A percentile compares a stretch with the other conserved stretches of the same genome.
Evolutionary conservation across 1,140 invertebrate species (phyloP).

Genomic region (Philopotamus ludificatus): DNA sequence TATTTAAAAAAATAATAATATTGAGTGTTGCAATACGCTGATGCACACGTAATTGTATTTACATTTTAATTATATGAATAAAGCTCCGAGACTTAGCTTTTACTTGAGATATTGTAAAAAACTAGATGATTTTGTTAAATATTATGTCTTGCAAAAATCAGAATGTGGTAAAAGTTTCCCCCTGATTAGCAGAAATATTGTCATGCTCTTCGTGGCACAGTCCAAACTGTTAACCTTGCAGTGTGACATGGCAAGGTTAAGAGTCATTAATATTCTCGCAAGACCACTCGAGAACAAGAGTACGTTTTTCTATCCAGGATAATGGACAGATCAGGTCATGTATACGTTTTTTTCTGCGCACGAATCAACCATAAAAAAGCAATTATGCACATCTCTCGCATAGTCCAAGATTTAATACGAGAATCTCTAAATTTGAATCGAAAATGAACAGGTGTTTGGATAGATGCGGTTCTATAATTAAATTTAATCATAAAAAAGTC

Average conservation of each 20-base stretch:
- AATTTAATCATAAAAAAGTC: too few species aligned
- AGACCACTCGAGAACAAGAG: neutral
- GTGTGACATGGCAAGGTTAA: slow-evolving; percentile 20
- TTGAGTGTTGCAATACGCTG: too few species aligned
- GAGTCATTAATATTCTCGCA: slow-evolving; percentile 20
- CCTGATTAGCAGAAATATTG: slow-evolving; percentile 1
- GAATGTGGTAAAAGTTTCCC: too few species aligned
- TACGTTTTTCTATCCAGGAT: neutral
- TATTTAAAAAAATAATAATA: too few species aligned
- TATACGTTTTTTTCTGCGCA: neutral
- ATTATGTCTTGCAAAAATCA: neutral
- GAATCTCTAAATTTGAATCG: too few species aligned
- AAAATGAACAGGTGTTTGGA: too few species aligned
- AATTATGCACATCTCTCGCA: neutral
- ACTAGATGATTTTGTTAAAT: neutral
- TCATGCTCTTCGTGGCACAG: slow-evolving; percentile 15
- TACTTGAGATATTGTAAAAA: neutral
- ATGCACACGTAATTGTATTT: too few species aligned
- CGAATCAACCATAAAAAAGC: neutral
- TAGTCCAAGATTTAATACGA: too few species aligned
- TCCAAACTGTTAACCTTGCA: slow-evolving; percentile 20
- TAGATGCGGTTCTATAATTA: too few species aligned
- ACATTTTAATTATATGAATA: too few species aligned
- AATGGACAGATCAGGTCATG: slow-evolving; percentile 16
- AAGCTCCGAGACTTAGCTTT: too few species aligned